Conservation (phyloP, 2,888 invertebrate species). For the Torymus texanus region DNA sequence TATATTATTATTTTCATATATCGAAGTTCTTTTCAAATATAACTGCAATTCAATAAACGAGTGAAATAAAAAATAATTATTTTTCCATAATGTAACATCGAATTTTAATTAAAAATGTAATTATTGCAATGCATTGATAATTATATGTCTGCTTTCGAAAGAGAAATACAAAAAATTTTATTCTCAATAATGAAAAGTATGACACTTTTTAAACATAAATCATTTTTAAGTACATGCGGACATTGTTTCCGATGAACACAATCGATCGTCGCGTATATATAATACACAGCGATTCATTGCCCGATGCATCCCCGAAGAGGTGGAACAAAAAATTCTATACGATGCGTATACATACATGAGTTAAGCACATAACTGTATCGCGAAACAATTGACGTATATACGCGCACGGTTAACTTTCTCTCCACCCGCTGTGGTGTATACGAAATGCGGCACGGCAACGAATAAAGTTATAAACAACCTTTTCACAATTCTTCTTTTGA, state of each 20-base stretch:
- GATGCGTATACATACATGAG: conserved; percentile 9
- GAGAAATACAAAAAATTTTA: no score
- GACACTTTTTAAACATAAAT: neutral
- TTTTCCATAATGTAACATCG: no score
- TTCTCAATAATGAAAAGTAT: neutral
- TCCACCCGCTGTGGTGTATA: neutral
- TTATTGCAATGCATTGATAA: no score
- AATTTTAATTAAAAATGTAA: no score
- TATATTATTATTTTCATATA: no score
- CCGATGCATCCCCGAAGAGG: no score
- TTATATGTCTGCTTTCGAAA: no score
- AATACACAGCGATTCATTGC: neutral
- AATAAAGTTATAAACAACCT: conserved; percentile 40
- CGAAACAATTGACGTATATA: conserved; percentile 28
- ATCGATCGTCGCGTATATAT: neutral
- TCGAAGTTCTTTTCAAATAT: no score
- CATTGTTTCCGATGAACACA: neutral
- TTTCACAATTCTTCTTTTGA: conserved; percentile 5
- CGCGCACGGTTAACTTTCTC: conserved; percentile 33
- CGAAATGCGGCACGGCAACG: neutral
- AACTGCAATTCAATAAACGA: no score
- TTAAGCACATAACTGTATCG: conserved; percentile 25
- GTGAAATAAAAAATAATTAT: no score
- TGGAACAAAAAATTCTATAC: no score
- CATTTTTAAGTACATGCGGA: neutral